A percentile compares a stretch with the other conserved stretches of the same genome.
Conservation (phyloP, 1,140 invertebrate genomes). For the Fopius arisanus region DNA sequence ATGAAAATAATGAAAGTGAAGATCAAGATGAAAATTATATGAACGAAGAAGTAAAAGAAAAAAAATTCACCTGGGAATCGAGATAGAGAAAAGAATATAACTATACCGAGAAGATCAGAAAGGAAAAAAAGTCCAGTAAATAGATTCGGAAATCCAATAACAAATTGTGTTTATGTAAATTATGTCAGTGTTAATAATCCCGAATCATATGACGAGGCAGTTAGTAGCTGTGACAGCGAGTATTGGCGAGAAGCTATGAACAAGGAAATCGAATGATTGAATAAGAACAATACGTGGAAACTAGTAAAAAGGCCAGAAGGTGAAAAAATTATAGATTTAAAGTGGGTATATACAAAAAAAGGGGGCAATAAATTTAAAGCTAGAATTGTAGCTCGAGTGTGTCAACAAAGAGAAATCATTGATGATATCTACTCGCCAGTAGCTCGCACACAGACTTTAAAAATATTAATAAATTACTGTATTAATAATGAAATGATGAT, state of each 20-base stretch:
- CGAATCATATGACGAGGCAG: not conserved
- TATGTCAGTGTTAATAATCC: not conserved
- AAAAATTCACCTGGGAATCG: not conserved
- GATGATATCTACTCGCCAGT: constrained; percentile 34
- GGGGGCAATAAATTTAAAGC: too few species aligned
- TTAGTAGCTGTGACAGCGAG: not conserved
- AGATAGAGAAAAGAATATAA: not conserved
- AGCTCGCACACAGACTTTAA: constrained; percentile 9
- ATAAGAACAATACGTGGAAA: not conserved
- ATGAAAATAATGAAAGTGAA: too few species aligned
- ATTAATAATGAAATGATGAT: constrained; percentile 30
- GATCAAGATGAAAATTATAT: not conserved
- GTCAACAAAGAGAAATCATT: constrained; percentile 17
- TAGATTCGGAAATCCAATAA: too few species aligned
- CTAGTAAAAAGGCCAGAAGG: not conserved
- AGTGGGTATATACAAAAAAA: too few species aligned
- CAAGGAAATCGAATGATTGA: not conserved
- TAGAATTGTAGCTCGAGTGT: constrained; percentile 5
- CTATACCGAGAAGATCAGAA: too few species aligned
- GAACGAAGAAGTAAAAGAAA: not conserved
- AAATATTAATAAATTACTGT: constrained; percentile 19
- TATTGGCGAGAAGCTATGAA: not conserved
- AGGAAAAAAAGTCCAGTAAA: too few species aligned
- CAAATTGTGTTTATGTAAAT: not conserved
- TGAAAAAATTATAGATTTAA: not conserved